Evolutionary conservation across 2,888 invertebrate species (phyloP).

Genomic region (Cepaea hortensis): DNA sequence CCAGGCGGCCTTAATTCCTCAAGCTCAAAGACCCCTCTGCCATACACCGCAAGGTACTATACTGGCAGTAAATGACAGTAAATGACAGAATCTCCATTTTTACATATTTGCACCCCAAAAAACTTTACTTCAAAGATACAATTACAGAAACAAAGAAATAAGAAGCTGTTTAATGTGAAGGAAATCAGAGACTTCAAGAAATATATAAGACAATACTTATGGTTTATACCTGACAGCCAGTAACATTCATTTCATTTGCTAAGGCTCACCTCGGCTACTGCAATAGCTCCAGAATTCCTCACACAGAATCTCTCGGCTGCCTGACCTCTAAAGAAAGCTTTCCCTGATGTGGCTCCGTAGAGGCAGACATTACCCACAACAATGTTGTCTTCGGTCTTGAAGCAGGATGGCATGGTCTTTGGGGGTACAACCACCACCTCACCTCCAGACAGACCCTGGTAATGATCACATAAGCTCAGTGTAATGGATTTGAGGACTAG

Average conservation of each 20-base stretch:
- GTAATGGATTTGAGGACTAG: neutral
- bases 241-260: neutral
- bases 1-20: too few species aligned
- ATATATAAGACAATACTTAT: too few species aligned
- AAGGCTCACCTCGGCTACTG: slow-evolving; percentile 87
- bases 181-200: too few species aligned
- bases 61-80: too few species aligned
- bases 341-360: slow-evolving; percentile 96
- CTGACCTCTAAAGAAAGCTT: slow-evolving; percentile 94
- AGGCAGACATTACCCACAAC: slow-evolving; percentile 98
- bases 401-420: slow-evolving; percentile 83
- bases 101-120: too few species aligned
- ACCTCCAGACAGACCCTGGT: slow-evolving; percentile 93
- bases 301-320: slow-evolving; percentile 99
- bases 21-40: too few species aligned
- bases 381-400: slow-evolving; percentile 94
- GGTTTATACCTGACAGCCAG: too few species aligned
- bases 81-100: too few species aligned
- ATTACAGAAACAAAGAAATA: too few species aligned
- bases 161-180: too few species aligned
- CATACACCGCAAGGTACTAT: too few species aligned
- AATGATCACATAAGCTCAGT: neutral
- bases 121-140: too few species aligned
- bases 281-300: slow-evolving; percentile 95
- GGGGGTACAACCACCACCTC: slow-evolving; percentile 94